Evolutionary conservation across 2,888 invertebrate species (phyloP).

Genomic region (Sipha maydis): DNA sequence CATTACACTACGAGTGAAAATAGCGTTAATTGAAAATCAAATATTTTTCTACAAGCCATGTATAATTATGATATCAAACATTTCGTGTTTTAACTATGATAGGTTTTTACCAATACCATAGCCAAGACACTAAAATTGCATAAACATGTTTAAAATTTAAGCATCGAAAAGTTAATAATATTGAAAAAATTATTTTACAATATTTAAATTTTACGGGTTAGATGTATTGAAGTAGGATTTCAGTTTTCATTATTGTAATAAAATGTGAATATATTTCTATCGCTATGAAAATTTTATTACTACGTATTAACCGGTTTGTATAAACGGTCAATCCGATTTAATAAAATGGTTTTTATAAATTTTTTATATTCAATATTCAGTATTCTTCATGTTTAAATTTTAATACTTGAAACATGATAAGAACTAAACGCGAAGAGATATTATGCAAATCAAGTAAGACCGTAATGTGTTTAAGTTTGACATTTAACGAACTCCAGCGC

Average conservation of each 20-base stretch:
- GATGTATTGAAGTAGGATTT: neutral
- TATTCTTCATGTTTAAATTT: slow-evolving; percentile 7
- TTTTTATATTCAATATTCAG: neutral
- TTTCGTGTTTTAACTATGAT: no score
- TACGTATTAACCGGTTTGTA: neutral
- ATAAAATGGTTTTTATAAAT: slow-evolving; percentile 7
- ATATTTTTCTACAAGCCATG: no score
- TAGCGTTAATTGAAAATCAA: no score
- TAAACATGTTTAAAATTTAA: no score
- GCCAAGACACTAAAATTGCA: no score
- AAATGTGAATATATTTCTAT: neutral
- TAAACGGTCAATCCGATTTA: neutral
- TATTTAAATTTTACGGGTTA: no score
- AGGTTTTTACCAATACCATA: no score
- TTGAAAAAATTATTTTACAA: no score
- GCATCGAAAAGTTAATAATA: no score
- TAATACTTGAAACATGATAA: slow-evolving; percentile 20
- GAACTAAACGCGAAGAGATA: neutral
- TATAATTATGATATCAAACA: no score
- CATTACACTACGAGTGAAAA: no score
- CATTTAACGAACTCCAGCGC: neutral
- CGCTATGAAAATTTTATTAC: neutral
- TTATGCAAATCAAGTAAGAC: slow-evolving; percentile 2
- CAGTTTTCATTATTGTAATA: neutral
- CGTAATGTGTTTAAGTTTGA: neutral